These are phyloP conservation scores for Strongylocentrotus purpuratus DNA, from an alignment of 35 echinoderm and acorn worm genomes.

Conservation along the genomic window DNA sequence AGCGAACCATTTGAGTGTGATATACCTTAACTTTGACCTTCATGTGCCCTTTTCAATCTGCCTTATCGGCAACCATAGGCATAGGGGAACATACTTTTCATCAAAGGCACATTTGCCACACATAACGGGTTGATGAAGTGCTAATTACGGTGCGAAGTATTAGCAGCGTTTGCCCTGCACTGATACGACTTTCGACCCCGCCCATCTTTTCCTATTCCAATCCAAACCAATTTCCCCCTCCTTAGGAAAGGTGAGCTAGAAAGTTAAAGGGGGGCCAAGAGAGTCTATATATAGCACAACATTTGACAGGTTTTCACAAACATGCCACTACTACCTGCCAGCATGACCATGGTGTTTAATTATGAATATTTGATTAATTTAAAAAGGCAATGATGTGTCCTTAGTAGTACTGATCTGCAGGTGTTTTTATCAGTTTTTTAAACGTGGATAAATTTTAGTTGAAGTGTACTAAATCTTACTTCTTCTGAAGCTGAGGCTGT, in stretches of 20 bases:
- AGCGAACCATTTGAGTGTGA: too few relatives aligned
- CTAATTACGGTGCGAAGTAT: background rate
- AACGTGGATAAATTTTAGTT: background rate
- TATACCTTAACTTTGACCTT: background rate
- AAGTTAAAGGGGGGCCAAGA: background rate
- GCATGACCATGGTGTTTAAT: background rate
- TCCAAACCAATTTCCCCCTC: constrained; percentile 1
- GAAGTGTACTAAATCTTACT: too few relatives aligned
- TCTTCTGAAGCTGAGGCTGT: too few relatives aligned
- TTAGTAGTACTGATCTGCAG: background rate
- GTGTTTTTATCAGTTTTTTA: background rate
- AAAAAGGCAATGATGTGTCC: background rate
- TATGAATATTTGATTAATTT: background rate
- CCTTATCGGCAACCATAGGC: background rate
- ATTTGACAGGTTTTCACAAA: background rate
- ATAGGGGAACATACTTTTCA: background rate
- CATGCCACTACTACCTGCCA: background rate
- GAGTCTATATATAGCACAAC: background rate
- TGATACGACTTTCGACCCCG: background rate
- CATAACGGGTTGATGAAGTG: background rate
- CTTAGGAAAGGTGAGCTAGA: background rate
- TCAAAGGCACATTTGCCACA: background rate
- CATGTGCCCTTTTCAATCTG: background rate
- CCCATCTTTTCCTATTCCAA: constrained; percentile 24
- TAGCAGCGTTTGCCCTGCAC: background rate